Base-by-base conservation (phyloP, 2,797 vertebrate genomes). In the Petrocephalus sullivani region DNA sequence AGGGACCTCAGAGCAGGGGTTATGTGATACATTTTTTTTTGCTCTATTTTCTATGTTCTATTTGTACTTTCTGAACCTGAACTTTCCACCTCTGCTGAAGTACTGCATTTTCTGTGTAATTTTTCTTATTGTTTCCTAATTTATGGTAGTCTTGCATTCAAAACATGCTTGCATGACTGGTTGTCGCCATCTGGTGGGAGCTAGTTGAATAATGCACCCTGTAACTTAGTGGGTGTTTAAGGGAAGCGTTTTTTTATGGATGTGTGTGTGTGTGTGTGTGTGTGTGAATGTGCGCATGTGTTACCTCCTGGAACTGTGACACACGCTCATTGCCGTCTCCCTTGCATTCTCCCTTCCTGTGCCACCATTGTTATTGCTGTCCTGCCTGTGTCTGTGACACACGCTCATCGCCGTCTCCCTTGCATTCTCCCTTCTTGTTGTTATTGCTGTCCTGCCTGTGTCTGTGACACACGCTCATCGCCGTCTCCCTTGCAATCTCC, bases 181-280 rank as follows among this genome's bases (percentile, higher is more conserved):
- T 58, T 87, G 71, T 37, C 87, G 37, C 87, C 87, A 49, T 87
- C 87, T 87, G 41, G 71, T 87, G 87, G 87, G 57, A 19, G 7
- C 4, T 41, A 16, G 0, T n/a, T 28, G 46, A 19, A 16, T 60
- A 87, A 41, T 49, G 64, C 87, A 75, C 51, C 49, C 21, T 9
- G 16, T 33, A 49, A 28, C 85, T 21, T 23, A 54, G 19, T n/a
- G 19, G 7, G 10, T 60, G 23, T 51, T 86, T 85, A 28, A 28
- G 28, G 28, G 28, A 28, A 28, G 28, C 28, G 28, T 28, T 28
- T 28, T 28, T 28, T 28, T 28, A 28, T 28, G 28, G 28, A 28
- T 28, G 28, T 57, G 19, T 56, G 21, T 64, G 21, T 61, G 6
- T 61, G 60, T 23, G 23, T 12, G 23, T 14, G 60, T 64, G 23